Evolutionary conservation across 2,888 invertebrate species (phyloP).

Genomic region (Lypha dubia): DNA sequence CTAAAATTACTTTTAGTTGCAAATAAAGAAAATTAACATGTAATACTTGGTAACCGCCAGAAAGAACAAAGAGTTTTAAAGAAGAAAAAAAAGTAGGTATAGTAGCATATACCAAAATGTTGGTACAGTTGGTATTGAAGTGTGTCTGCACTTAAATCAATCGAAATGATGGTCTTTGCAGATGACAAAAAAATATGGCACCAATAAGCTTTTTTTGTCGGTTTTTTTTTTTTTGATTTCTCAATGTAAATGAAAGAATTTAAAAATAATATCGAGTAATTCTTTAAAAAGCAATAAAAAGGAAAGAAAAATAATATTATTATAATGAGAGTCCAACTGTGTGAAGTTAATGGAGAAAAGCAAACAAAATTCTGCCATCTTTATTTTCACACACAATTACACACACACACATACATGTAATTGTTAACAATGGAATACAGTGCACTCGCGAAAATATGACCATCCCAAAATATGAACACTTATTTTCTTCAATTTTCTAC

Average conservation of each 20-base stretch:
- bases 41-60: no score
- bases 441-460: no score
- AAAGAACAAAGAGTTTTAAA: no score
- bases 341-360: constrained; percentile 34
- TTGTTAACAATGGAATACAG: constrained; percentile 29
- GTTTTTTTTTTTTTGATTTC: background rate
- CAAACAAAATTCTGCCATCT: constrained; percentile 17
- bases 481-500: no score
- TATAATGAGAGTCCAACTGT: constrained; percentile 5
- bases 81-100: no score
- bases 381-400: background rate
- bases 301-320: background rate
- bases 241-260: background rate
- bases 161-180: background rate
- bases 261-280: background rate
- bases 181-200: background rate
- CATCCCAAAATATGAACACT: no score
- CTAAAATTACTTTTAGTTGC: no score
- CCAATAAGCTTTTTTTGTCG: background rate
- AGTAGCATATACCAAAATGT: no score
- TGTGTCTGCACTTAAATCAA: background rate
- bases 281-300: background rate
- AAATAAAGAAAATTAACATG: no score
- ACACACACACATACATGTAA: background rate
- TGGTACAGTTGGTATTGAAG: background rate